Conservation (phyloP, 2,113 vertebrate genomes). For the Pelobates fuscus region DNA sequence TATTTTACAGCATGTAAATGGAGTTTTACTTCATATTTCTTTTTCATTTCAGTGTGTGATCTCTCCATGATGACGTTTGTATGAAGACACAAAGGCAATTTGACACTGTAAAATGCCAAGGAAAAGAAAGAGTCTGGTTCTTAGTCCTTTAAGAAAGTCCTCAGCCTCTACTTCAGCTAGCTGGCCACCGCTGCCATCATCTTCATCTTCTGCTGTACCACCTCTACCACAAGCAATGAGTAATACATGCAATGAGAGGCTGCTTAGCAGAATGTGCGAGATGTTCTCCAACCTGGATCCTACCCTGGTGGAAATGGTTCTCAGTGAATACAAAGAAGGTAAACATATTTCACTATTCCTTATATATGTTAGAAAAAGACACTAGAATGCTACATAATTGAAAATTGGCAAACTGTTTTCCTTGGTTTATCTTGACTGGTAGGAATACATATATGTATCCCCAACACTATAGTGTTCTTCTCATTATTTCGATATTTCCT, state of each 20-base stretch:
- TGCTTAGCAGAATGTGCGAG: slow-evolving; percentile 82
- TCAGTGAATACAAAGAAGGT: slow-evolving; percentile 96
- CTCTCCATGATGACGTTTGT: neutral
- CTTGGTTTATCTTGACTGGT: no score
- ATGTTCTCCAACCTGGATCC: slow-evolving; percentile 94
- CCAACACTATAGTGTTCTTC: no score
- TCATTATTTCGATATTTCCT: no score
- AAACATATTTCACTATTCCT: slow-evolving; percentile 44
- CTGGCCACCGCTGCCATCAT: neutral
- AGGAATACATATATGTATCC: no score
- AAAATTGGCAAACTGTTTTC: no score
- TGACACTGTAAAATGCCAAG: slow-evolving; percentile 77
- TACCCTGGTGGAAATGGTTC: slow-evolving; percentile 89
- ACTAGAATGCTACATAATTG: no score
- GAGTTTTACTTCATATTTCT: neutral
- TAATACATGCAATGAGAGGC: slow-evolving; percentile 69
- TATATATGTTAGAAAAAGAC: no score
- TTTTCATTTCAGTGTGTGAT: neutral
- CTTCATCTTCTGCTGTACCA: slow-evolving; percentile 25
- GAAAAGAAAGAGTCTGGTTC: slow-evolving; percentile 79
- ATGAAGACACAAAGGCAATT: neutral
- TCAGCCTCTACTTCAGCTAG: slow-evolving; percentile 34
- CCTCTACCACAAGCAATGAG: slow-evolving; percentile 47
- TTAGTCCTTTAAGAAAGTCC: slow-evolving; percentile 69
- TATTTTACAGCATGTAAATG: no score